Evolutionary conservation across 2,797 vertebrate species (phyloP).

Genomic region (Rhinogobio ventralis): DNA sequence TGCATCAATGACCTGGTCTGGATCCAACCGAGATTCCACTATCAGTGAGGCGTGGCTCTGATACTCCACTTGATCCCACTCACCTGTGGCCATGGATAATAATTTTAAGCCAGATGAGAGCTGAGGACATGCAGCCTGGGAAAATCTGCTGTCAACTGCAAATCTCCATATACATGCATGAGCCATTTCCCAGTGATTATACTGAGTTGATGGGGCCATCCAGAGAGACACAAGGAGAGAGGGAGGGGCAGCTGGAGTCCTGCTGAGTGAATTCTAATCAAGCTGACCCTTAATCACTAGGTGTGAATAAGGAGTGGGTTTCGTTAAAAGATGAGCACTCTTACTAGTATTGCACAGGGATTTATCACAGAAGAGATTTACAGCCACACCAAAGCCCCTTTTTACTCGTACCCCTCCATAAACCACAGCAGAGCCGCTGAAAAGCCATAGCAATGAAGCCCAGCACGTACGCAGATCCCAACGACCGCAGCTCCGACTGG

Average conservation of each 20-base stretch:
- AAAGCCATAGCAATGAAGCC: constrained; percentile 34
- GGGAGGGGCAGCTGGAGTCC: neutral
- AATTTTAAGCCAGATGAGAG: constrained; percentile 17
- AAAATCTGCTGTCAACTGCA: constrained; percentile 25
- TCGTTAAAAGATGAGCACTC: constrained; percentile 47
- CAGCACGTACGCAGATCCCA: constrained; percentile 22
- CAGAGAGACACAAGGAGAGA: constrained; percentile 3
- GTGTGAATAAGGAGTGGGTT: constrained; percentile 57
- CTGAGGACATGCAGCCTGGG: neutral
- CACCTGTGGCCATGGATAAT: constrained; percentile 17
- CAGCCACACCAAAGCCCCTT: constrained; percentile 40
- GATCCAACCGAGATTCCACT: neutral
- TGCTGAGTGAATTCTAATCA: constrained; percentile 50
- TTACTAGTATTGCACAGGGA: constrained; percentile 58
- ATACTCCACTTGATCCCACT: neutral
- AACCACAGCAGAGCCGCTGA: constrained; percentile 44
- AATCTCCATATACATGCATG: constrained; percentile 22
- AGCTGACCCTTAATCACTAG: constrained; percentile 54
- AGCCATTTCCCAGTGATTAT: constrained; percentile 39
- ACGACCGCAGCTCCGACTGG: neutral
- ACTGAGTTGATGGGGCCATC: constrained; percentile 27
- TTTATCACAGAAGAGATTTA: constrained; percentile 62
- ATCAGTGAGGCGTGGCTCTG: neutral
- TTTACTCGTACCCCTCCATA: constrained; percentile 51
- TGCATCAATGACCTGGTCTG: neutral